Base-by-base conservation (phyloP, 2,797 vertebrate genomes). In the Enteromius thamalakanensis region DNA sequence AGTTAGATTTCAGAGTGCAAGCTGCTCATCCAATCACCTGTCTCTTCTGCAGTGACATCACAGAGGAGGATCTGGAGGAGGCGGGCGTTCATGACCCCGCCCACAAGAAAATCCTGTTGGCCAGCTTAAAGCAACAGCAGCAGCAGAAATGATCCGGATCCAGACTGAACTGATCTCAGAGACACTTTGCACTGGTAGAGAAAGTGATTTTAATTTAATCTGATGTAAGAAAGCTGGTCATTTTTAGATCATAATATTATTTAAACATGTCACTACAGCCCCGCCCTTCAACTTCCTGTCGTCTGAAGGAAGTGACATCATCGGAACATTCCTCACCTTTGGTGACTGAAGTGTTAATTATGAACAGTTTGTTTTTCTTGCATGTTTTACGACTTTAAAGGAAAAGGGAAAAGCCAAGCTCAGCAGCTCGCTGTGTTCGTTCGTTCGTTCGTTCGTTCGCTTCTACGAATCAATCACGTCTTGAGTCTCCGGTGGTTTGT, bases 41-140 rank as follows among this genome's bases (percentile, higher is more conserved):
- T 67, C 47, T 53, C 6, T 5, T 79, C 78, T 1, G 12, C 93
- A 98, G 98, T 87, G 97, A 99, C 92, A 99, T 99, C 90, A 98
- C 97, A 0, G 97, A 98, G 87, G 98, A 98, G 84, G 98, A 99
- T 91, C 90, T 99, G 88, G 97, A 99, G 89, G 98, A 99, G 91
- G 97, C 96, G 0, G 98, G 98, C 0, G 96, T 99, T 81, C 91
- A 94, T 29, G 98, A 99, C 79, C 92, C 96, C 0, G n/a, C 90
- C 68, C 97, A 99, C 93, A 98, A 98, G 86, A 92, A 90, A 10
- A 90, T 97, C 40, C 94, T 99, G 65, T 92, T 99, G 92, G 96
- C 97, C 88, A 97, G 95, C 76, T 93, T 99, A 68, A 94, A 94
- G 87, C 94, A 94, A 86, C 96, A 93, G 88, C 96, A 96, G 86